Percentiles rank a stretch among this genome's conserved stretches.
Evolutionary conservation across 2,113 vertebrate species (phyloP).

Genomic region (Eptatretus burgeri): DNA sequence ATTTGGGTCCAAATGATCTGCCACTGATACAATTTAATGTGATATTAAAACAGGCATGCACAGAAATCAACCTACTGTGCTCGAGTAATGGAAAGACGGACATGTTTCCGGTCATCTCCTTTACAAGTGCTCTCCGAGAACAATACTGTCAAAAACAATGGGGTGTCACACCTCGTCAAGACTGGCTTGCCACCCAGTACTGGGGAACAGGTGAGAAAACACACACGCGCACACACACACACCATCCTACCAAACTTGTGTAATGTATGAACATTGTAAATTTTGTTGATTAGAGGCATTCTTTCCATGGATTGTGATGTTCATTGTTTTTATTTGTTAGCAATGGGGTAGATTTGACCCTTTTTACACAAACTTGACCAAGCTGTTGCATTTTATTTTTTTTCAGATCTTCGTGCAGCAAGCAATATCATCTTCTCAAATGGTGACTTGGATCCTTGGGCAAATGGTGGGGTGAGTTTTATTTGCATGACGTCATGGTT

Average conservation of each 20-base stretch:
- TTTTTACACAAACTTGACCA: neutral
- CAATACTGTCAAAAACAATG: slow-evolving; percentile 35
- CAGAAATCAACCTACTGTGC: slow-evolving; percentile 41
- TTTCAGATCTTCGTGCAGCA: slow-evolving; percentile 31
- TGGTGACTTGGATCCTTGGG: slow-evolving; percentile 71
- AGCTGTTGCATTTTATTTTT: neutral
- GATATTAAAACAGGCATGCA: slow-evolving; percentile 32
- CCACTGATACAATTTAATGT: too few relatives aligned
- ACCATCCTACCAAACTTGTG: neutral
- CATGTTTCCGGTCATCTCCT: slow-evolving; percentile 47
- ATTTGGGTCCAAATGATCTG: too few relatives aligned
- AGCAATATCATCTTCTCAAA: slow-evolving; percentile 90
- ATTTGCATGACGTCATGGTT: too few relatives aligned
- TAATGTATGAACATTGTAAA: neutral
- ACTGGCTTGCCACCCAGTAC: slow-evolving; percentile 38
- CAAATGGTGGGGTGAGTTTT: slow-evolving; percentile 49
- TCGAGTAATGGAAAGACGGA: slow-evolving; percentile 51
- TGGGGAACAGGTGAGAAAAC: slow-evolving; percentile 36
- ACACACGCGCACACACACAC: neutral
- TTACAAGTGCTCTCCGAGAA: slow-evolving; percentile 22
- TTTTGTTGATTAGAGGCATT: neutral
- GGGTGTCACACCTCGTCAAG: slow-evolving; percentile 25
- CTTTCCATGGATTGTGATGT: neutral
- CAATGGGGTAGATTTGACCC: neutral
- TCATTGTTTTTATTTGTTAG: neutral